Conservation (phyloP, 1,140 invertebrate species). For the Macrostomum lignano region DNA sequence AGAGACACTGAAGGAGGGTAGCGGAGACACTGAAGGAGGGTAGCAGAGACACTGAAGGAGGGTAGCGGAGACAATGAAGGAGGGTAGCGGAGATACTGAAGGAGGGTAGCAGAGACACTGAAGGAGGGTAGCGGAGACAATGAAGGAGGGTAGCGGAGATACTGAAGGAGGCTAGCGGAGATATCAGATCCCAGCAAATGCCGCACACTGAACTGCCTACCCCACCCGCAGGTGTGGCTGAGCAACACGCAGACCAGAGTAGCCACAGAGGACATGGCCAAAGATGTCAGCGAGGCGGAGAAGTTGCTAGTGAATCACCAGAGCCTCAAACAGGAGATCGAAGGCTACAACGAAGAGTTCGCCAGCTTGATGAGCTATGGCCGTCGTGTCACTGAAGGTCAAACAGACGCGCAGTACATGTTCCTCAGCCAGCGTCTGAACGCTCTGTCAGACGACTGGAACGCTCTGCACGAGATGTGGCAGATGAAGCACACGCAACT, state of each 20-base stretch:
- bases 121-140: too few species aligned
- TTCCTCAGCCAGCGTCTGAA: conserved; percentile 67
- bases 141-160: too few species aligned
- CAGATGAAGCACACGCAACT: conserved; percentile 3
- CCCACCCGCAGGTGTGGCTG: conserved; percentile 91
- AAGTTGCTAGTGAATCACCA: conserved; percentile 74
- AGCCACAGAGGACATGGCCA: conserved; percentile 83
- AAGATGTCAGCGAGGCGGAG: conserved; percentile 74
- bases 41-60: too few species aligned
- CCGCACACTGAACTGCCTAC: conserved; percentile 46
- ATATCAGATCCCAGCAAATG: too few species aligned
- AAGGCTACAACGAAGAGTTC: conserved; percentile 89
- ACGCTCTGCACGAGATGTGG: conserved; percentile 85
- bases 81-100: too few species aligned
- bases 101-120: too few species aligned
- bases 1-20: too few species aligned
- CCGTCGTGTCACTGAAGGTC: conserved; percentile 54
- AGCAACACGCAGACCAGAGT: conserved; percentile 78
- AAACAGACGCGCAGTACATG: conserved; percentile 82
- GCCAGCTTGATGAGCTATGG: conserved; percentile 97
- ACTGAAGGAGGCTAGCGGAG: too few species aligned
- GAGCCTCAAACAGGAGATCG: conserved; percentile 87
- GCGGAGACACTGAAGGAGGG: too few species aligned
- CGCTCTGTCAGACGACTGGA: conserved; percentile 89
- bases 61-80: too few species aligned